Percentiles rank a stretch among this genome's conserved stretches.
Evolutionary conservation across 2,888 invertebrate genomes (phyloP).

Genomic region (Nebria salina): DNA sequence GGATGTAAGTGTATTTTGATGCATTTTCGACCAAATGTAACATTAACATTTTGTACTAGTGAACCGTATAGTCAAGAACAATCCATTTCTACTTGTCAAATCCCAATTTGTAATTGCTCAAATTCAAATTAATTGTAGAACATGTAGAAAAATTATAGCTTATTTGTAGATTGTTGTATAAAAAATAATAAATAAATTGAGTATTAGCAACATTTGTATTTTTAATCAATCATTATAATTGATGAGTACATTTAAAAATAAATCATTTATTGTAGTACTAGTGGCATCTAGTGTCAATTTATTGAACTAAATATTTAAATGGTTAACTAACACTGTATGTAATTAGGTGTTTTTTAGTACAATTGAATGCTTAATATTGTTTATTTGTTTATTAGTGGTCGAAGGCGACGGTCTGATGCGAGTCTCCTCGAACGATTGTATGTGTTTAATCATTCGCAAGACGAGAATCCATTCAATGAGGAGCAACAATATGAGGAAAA

Average conservation of each 20-base stretch:
- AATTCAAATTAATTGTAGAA: neutral
- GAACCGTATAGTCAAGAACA: slow-evolving; percentile 1
- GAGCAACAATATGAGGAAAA: slow-evolving; percentile 35
- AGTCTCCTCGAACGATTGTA: slow-evolving; percentile 51
- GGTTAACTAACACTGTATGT: slow-evolving; percentile 24
- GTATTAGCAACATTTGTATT: neutral
- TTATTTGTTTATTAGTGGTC: slow-evolving; percentile 55
- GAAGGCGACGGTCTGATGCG: slow-evolving; percentile 57
- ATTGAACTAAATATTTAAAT: neutral
- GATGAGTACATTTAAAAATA: neutral
- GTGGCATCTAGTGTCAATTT: neutral
- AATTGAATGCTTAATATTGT: slow-evolving; percentile 18
- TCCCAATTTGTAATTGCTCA: neutral
- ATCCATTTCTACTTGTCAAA: neutral
- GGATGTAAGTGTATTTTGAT: slow-evolving; percentile 63
- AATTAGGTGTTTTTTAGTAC: slow-evolving; percentile 24
- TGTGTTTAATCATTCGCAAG: slow-evolving; percentile 52
- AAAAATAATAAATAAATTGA: neutral
- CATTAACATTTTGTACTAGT: neutral
- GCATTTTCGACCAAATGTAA: neutral
- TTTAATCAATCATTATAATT: neutral
- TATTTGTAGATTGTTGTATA: neutral
- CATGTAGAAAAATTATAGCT: neutral
- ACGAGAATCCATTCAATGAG: slow-evolving; percentile 44
- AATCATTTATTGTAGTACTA: neutral